Conservation (phyloP, 2,797 vertebrate genomes). For the Pseudochaenichthys georgianus region DNA sequence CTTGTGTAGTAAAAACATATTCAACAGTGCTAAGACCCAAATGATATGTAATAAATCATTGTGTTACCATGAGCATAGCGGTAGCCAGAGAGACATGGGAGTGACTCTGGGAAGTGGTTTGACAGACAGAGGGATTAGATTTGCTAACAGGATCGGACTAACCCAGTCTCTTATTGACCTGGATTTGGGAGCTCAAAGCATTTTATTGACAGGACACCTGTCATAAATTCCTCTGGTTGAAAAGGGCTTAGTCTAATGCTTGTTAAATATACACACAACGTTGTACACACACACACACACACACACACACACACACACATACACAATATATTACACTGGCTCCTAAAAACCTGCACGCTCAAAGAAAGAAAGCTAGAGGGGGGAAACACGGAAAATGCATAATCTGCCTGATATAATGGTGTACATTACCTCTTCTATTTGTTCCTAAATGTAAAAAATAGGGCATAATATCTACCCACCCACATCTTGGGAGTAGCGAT, state of each 20-base stretch:
- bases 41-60: conserved; percentile 16
- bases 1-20: conserved; percentile 1
- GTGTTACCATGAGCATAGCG: conserved; percentile 14
- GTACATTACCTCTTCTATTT: not conserved
- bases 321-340: conserved; percentile 13
- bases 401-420: conserved; percentile 4
- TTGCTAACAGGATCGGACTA: conserved; percentile 57
- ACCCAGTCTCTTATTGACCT: conserved; percentile 69
- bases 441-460: not conserved
- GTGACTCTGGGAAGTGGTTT: conserved; percentile 46
- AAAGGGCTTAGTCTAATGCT: conserved; percentile 42
- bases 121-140: conserved; percentile 67
- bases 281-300: conserved; percentile 17
- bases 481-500: conserved; percentile 1
- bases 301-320: conserved; percentile 9
- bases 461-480: not conserved
- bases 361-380: conserved; percentile 13
- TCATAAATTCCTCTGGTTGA: conserved; percentile 53
- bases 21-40: conserved; percentile 1
- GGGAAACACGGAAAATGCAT: conserved; percentile 19
- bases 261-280: conserved; percentile 40
- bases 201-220: conserved; percentile 67
- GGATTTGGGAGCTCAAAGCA: conserved; percentile 61
- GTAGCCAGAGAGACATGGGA: conserved; percentile 11
- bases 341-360: conserved; percentile 23